Base-by-base conservation (phyloP, 2,113 vertebrate species). In the Deroptyus accipitrinus region DNA sequence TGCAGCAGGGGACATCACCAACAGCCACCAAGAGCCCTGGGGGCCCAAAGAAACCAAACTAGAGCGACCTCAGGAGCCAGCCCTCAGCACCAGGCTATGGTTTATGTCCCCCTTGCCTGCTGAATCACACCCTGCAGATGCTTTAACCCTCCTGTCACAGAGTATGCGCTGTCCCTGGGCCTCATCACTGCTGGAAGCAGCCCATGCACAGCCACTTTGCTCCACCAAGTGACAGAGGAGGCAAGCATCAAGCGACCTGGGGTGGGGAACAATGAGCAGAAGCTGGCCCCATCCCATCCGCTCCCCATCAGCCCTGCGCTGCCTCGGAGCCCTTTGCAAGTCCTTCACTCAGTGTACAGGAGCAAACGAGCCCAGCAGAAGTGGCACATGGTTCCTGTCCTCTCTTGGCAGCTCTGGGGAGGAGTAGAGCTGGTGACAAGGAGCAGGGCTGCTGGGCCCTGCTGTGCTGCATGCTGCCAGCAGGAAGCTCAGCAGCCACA, bases 121-220 rank as follows among this genome's bases (percentile, higher is more conserved):
- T 1, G 1, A 80, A 54, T 18, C 0, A 0, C 41, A 22, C 63
- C 37, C 76, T 75, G 67, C 75, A 76, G 88, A 39, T 35, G 72
- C 84, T 91, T 86, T 17, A 49, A 42, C 30, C 39, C 74, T 82
- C 51, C 80, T 2, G 1, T 35, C 68, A n/a, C 5, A 41, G 39
- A 62, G 64, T 61, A 35, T 66, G 79, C 1, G 0, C 68, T 6
- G 0, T n/a, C 18, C 85, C 82, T 16, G 35, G 57, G 68, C 54
- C 79, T 86, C 35, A 8, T 28, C 8, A 5, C 61, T 7, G n/a
- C 66, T 55, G 72, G 79, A 68, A 76, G 44, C 2, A 1, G 59
- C 63, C 49, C 48, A 10, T 1, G 2, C 4, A 0, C 0, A 0
- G 64, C 64, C 74, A 46, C 70, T 69, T 93, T 11, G 1, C 61